These are phyloP conservation scores for Brachyhypopomus gauderio DNA, from an alignment of 2,113 vertebrate genomes.

Conservation along the genomic window DNA sequence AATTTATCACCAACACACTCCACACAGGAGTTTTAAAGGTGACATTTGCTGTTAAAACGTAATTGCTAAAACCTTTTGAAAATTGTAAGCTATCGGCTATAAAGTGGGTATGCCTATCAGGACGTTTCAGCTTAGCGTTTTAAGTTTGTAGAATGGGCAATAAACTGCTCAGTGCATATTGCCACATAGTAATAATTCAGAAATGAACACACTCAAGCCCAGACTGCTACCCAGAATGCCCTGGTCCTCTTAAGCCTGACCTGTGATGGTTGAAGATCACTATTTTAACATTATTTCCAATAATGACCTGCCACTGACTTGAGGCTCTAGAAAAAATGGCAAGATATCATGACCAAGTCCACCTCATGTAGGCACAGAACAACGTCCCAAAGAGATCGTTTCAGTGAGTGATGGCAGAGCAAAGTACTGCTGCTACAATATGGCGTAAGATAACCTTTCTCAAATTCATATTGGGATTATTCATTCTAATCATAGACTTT, in stretches of 20 bases:
- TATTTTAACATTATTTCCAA: conserved; percentile 80
- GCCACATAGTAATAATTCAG: conserved; percentile 63
- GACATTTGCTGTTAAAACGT: background rate
- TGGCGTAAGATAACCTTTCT: conserved; percentile 31
- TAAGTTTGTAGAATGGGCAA: background rate
- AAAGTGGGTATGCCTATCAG: background rate
- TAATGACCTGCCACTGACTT: conserved; percentile 70
- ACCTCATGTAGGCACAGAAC: conserved; percentile 66
- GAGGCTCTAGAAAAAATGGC: conserved; percentile 65
- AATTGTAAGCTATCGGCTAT: conserved; percentile 10
- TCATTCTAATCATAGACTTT: conserved; percentile 9
- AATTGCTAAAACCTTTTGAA: background rate
- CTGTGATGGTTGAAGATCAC: conserved; percentile 61
- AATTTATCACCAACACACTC: background rate
- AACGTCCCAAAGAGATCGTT: conserved; percentile 42
- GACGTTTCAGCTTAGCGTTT: background rate
- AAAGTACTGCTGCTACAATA: background rate
- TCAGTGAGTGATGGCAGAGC: conserved; percentile 23
- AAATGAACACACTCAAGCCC: conserved; percentile 70
- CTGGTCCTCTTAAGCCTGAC: conserved; percentile 70
- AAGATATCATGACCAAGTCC: conserved; percentile 65
- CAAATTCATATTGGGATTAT: background rate
- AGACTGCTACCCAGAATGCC: conserved; percentile 56
- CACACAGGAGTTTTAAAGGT: background rate
- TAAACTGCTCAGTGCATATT: background rate